Percentiles rank a stretch among this genome's conserved stretches.
These are phyloP conservation scores for Ptychadena robeensis DNA, from an alignment of 2,797 vertebrate species.

Conservation along the genomic window DNA sequence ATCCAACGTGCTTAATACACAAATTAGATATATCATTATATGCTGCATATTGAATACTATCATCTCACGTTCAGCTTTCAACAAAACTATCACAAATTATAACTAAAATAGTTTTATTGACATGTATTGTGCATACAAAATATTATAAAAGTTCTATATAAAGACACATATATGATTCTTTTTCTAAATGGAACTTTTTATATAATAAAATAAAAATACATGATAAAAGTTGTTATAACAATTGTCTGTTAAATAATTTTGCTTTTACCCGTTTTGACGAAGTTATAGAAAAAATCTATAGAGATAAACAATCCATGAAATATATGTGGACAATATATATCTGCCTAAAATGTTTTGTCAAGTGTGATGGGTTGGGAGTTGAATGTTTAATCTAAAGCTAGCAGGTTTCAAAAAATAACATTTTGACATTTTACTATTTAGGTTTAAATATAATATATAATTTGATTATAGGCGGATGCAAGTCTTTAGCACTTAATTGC, in stretches of 20 bases:
- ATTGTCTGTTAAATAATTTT: conserved; percentile 17
- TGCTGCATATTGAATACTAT: too few relatives aligned
- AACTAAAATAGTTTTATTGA: conserved; percentile 55
- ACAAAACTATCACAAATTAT: conserved; percentile 23
- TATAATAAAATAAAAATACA: conserved; percentile 54
- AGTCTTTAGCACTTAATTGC: neutral
- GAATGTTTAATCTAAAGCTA: neutral
- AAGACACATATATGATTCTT: conserved; percentile 15
- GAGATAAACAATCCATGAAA: conserved; percentile 30
- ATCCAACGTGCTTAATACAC: too few relatives aligned
- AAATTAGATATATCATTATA: too few relatives aligned
- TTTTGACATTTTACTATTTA: neutral
- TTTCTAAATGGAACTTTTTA: conserved; percentile 15
- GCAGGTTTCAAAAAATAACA: neutral
- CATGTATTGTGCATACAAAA: conserved; percentile 35
- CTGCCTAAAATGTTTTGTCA: neutral
- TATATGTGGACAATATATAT: conserved; percentile 14
- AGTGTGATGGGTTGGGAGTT: neutral
- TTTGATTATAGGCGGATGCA: neutral
- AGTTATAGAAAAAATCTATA: conserved; percentile 40
- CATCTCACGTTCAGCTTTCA: too few relatives aligned
- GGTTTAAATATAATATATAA: neutral
- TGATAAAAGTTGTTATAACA: conserved; percentile 41
- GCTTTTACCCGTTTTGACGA: conserved; percentile 52
- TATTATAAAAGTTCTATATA: conserved; percentile 38